A percentile compares a stretch with the other conserved stretches of the same genome.
Conservation (phyloP, 1,140 invertebrate species). For the Drosophila malerkotliana region DNA sequence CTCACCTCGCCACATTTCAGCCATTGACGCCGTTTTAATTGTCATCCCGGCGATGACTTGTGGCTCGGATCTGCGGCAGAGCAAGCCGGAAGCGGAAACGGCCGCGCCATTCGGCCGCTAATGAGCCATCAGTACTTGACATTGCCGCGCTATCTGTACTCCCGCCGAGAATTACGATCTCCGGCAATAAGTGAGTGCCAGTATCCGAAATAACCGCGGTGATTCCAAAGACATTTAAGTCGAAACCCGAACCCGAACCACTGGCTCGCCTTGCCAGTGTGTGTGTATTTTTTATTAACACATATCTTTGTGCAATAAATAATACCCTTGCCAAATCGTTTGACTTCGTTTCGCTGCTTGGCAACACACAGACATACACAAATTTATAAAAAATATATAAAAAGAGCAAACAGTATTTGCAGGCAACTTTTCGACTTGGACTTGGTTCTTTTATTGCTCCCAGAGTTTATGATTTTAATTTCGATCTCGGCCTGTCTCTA, state of each 20-base stretch:
- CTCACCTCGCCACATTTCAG: too few relatives aligned
- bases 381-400: slow-evolving; percentile 6
- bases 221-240: slow-evolving; percentile 3
- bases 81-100: slow-evolving; percentile 62
- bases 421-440: slow-evolving; percentile 21
- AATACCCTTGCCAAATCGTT: slow-evolving; percentile 78
- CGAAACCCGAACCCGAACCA: slow-evolving; percentile 11
- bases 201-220: slow-evolving; percentile 3
- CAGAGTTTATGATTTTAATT: slow-evolving; percentile 29
- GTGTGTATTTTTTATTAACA: slow-evolving; percentile 60
- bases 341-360: slow-evolving; percentile 65
- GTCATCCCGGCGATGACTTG: neutral
- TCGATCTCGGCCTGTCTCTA: slow-evolving; percentile 24
- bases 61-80: too few relatives aligned
- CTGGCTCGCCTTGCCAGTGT: slow-evolving; percentile 6
- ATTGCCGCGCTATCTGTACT: slow-evolving; percentile 31
- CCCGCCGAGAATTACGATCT: slow-evolving; percentile 23
- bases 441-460: slow-evolving; percentile 33
- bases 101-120: slow-evolving; percentile 28
- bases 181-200: slow-evolving; percentile 24
- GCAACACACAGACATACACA: slow-evolving; percentile 45
- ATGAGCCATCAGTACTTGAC: slow-evolving; percentile 59
- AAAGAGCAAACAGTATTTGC: slow-evolving; percentile 31
- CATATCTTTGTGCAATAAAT: slow-evolving; percentile 77
- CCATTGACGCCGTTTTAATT: neutral